Evolutionary conservation across 2,888 invertebrate genomes (phyloP).

Genomic region (Melanotus villosus): DNA sequence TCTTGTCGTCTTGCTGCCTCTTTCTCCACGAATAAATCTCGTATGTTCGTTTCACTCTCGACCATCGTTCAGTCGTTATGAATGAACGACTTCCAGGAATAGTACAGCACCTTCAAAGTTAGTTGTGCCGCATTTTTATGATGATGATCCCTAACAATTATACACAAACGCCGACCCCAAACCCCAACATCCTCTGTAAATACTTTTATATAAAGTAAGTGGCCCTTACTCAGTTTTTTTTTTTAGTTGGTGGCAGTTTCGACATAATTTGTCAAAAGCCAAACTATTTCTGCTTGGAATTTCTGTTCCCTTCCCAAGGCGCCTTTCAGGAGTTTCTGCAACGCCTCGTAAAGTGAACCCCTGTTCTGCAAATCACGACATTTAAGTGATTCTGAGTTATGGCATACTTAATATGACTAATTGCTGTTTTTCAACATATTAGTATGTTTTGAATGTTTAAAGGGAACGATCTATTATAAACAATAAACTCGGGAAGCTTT

Average conservation of each 20-base stretch:
- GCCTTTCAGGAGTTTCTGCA: conserved; percentile 13
- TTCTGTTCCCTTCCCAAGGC: conserved; percentile 7
- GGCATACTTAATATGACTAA: conserved; percentile 29
- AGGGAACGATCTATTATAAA: background rate
- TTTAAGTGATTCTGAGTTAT: conserved; percentile 34
- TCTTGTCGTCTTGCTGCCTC: conserved; percentile 45
- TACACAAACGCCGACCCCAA: conserved; percentile 18
- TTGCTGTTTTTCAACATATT: conserved; percentile 22
- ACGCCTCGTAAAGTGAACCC: conserved; percentile 9
- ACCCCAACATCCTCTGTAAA: conserved; percentile 21
- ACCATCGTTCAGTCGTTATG: conserved; percentile 54
- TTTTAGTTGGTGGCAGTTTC: background rate
- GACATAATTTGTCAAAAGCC: conserved; percentile 3
- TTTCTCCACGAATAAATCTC: conserved; percentile 17
- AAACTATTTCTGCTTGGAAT: background rate
- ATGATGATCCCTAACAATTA: conserved; percentile 27
- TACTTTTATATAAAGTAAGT: conserved; percentile 5
- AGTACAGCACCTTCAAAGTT: conserved; percentile 54
- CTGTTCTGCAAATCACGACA: conserved; percentile 29
- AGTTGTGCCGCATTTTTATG: conserved; percentile 41
- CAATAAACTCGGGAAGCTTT: background rate
- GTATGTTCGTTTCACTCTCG: conserved; percentile 43
- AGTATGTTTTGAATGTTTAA: conserved; percentile 7
- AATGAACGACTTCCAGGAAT: conserved; percentile 59
- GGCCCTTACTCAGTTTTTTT: no score